Conservation (phyloP, 2,113 vertebrate genomes). For the Prochilodus magdalenae region DNA sequence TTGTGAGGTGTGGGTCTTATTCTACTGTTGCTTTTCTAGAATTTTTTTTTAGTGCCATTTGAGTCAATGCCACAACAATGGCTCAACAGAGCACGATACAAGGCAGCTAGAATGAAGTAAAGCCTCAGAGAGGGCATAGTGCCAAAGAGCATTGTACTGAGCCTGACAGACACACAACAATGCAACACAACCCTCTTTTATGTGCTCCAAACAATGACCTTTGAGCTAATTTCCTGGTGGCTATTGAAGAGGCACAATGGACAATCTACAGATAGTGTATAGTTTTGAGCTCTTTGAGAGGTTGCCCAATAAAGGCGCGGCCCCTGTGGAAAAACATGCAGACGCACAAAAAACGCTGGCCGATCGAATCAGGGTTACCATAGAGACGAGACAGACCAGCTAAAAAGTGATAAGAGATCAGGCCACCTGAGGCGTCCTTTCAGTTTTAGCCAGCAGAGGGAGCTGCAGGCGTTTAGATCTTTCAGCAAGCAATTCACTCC, state of each 20-base stretch:
- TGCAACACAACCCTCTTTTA: neutral
- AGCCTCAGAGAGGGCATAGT: neutral
- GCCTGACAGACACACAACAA: neutral
- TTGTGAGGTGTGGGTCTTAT: no score
- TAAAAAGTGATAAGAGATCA: constrained; percentile 46
- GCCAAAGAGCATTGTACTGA: neutral
- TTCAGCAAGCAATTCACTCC: neutral
- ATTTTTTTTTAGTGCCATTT: no score
- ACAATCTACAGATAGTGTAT: neutral
- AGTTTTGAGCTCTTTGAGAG: neutral
- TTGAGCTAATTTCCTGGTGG: neutral
- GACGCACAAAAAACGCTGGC: neutral
- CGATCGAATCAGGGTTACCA: constrained; percentile 71
- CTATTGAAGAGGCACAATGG: neutral
- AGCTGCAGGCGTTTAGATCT: constrained; percentile 33
- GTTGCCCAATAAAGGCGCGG: constrained; percentile 10
- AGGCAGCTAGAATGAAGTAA: neutral
- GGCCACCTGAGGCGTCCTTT: constrained; percentile 26
- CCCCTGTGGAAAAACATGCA: constrained; percentile 4
- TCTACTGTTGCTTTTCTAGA: no score
- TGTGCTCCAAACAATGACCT: neutral
- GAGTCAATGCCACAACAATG: neutral
- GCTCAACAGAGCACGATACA: neutral
- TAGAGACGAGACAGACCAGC: constrained; percentile 65
- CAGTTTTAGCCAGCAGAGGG: constrained; percentile 68